phyloP scores from a whole-genome alignment of 2,797 vertebrate genomes.

The Balearica regulorum region DNA sequence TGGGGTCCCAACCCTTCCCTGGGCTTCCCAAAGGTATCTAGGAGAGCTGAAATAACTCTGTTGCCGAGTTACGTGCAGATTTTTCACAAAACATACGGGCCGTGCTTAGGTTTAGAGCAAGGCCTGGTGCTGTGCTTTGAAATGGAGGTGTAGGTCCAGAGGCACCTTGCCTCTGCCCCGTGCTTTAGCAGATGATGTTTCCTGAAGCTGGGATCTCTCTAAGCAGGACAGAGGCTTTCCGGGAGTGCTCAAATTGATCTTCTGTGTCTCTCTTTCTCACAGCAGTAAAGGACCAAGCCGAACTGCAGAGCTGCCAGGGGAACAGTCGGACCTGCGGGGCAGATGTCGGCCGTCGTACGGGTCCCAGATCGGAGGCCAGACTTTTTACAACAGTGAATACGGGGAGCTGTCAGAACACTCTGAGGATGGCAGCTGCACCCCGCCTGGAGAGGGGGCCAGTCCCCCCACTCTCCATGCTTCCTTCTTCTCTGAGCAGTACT shows the following conservation, averaged over 20 bases:
- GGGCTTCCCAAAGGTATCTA: neutral
- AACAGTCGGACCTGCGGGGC: constrained; percentile 69
- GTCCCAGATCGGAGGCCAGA: constrained; percentile 86
- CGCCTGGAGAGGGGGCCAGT: constrained; percentile 46
- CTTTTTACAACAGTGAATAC: constrained; percentile 97
- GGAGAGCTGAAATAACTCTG: neutral
- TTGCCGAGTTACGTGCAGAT: neutral
- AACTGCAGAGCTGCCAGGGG: constrained; percentile 75
- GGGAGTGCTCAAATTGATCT: neutral
- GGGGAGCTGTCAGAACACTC: constrained; percentile 86
- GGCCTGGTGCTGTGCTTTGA: neutral
- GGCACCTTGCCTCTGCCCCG: accelerated
- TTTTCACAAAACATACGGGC: neutral
- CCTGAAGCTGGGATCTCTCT: neutral
- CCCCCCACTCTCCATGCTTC: constrained; percentile 41
- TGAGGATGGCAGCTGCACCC: constrained; percentile 62
- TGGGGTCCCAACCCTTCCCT: neutral
- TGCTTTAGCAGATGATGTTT: neutral
- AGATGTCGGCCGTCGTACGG: constrained; percentile 74
- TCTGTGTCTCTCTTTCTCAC: constrained; percentile 8
- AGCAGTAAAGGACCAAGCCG: constrained; percentile 78
- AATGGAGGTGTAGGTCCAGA: neutral
- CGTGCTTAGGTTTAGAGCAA: neutral
- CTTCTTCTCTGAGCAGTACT: constrained; percentile 72
- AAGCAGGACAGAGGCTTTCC: neutral